Evolutionary conservation across 1,140 invertebrate species (phyloP), one percentile per base, ranked within the genome.

Genomic region (Pinna nobilis): DNA sequence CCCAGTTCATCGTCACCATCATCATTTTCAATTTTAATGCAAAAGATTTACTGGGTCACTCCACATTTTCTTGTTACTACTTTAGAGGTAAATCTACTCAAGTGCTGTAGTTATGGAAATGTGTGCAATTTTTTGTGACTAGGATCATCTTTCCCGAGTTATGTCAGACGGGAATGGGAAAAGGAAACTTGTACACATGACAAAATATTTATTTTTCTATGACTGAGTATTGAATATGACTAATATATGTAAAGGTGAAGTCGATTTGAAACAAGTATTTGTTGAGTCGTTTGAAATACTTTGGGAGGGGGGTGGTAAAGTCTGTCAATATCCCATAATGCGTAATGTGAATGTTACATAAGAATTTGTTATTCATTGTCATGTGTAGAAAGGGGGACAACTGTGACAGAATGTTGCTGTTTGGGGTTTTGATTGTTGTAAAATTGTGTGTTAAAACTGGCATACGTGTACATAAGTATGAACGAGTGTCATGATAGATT

Each of bases 371-470:
- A 35, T 59, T 30, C 55, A 25, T 7, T 33, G 30, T 25, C 20
- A 59, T 18, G 33, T 18, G 15, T 33, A 35, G 55, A 15, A 35
- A 59, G 13, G 33, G 18, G 30, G 30, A 59, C 37, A 30, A 18
- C 15, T 9, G 9, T 25, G 37, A 59, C 15, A 13, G 11, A n/a
- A 59, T 9, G 7, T 35, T 59, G 18, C 4, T 59, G 18, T 20
- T 53, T 28, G 33, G 37, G 33, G 33, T 59, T 35, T 59, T 59
- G 55, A 59, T 25, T 9, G 32, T n/a, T n/a, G 55, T 59, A 33
- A 35, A 33, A 32, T 11, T 33, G 55, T 33, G 50, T 53, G n/a
- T n/a, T n/a, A n/a, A n/a, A n/a, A n/a, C n/a, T n/a, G n/a, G n/a
- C n/a, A n/a, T n/a, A n/a, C n/a, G n/a, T n/a, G n/a, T n/a, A n/a